Evolutionary conservation across 2,113 vertebrate genomes (phyloP), one percentile per base, ranked within the genome.

Genomic region (Triplophysa siluroides): DNA sequence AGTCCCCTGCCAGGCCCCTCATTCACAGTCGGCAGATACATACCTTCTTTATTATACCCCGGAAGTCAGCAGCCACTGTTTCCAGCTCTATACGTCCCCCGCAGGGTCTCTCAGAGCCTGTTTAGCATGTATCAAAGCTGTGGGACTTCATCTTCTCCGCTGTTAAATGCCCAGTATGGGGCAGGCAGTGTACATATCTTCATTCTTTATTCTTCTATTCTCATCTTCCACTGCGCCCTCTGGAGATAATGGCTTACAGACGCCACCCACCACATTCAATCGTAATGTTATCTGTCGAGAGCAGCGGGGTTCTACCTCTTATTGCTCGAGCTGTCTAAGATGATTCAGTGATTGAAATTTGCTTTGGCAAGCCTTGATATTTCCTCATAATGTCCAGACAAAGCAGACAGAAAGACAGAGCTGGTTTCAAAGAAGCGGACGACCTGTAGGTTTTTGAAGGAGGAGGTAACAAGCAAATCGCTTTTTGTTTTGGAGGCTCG

Each of bases 41-140:
- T 5, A 54, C 14, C 11, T 18, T 72, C 38, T 72, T 58, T 72
- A 16, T 38, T 58, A 72, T 58, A 29, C 52, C 29, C 38, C 70
- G 38, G 52, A 72, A 58, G 52, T 58, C 33, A 8, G 52, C 47
- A 72, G 52, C 29, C 52, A 72, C 70, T 72, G 70, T 60, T 61
- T 61, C 4, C 38, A 13, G 4, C 38, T 75, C 33, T 23, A 0
- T 8, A 14, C 50, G 1, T 14, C 33, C 72, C 62, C 19, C 14
- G 38, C 43, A 56, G 72, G 38, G 14, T 14, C 58, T 8, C 38
- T 75, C 38, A 45, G 33, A 62, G 72, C 23, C 72, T 62, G 21
- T 75, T 62, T 75, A 62, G 72, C 72, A 62, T 61, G 56, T 61
- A 62, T 75, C 72, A 75, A 75, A 62, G 38, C 72, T 72, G 29